A percentile compares a stretch with the other conserved stretches of the same genome.
Conservation (phyloP, 2,888 invertebrate genomes). For the Anoplius nigerrimus region DNA sequence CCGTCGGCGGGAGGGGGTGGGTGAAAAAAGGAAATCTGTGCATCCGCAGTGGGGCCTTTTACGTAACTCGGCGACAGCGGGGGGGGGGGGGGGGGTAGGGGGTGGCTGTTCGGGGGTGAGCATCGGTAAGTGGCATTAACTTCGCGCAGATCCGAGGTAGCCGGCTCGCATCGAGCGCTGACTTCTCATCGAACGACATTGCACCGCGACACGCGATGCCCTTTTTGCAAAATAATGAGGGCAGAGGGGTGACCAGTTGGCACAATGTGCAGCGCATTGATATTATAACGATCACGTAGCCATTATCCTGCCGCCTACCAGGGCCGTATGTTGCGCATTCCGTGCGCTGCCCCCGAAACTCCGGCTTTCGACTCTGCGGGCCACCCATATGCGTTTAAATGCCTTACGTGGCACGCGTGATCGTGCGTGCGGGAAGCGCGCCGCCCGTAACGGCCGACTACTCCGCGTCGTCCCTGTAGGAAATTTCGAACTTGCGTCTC, state of each 20-base stretch:
- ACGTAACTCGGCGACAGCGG: too few species aligned
- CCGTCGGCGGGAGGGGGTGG: too few species aligned
- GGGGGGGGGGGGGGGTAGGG: too few species aligned
- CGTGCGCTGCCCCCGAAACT: constrained; percentile 35
- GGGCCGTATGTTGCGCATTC: constrained; percentile 49
- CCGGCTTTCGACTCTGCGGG: constrained; percentile 42
- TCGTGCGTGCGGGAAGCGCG: neutral
- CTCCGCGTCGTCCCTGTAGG: constrained; percentile 19
- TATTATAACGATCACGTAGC: constrained; percentile 50
- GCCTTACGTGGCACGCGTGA: constrained; percentile 21
- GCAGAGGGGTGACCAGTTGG: constrained; percentile 31
- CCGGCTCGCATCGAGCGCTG: too few species aligned
- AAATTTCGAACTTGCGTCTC: constrained; percentile 35
- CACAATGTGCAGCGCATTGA: constrained; percentile 46
- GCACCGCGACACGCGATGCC: too few species aligned
- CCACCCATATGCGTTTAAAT: constrained; percentile 50
- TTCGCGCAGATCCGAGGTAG: too few species aligned
- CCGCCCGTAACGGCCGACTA: constrained; percentile 19
- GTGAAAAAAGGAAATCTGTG: too few species aligned
- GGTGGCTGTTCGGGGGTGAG: too few species aligned
- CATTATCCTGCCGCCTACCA: constrained; percentile 40
- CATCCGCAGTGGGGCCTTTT: too few species aligned
- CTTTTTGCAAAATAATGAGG: neutral
- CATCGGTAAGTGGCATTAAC: too few species aligned
- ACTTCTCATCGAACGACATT: too few species aligned